phyloP scores from a whole-genome alignment of 2,797 vertebrate genomes.

The Gambelia wislizenii region DNA sequence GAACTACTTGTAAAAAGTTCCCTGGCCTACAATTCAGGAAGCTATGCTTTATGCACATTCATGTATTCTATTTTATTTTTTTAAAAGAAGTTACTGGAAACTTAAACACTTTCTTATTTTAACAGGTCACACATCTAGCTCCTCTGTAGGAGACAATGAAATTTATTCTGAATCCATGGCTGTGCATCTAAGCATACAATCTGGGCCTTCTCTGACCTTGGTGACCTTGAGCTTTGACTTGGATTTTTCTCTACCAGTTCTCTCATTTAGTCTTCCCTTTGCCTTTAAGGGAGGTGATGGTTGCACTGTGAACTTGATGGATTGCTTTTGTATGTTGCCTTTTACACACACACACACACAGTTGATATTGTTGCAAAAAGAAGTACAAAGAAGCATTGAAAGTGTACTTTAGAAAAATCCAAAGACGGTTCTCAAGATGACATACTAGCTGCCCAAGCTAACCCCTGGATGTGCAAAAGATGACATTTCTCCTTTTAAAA shows the following conservation, averaged over 20 bases:
- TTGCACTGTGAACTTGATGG: too few relatives aligned
- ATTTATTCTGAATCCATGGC: conserved; percentile 2
- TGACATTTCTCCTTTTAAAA: not conserved
- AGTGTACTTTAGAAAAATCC: not conserved
- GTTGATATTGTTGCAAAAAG: not conserved
- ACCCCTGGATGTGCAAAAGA: not conserved
- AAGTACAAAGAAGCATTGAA: not conserved
- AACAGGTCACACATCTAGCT: not conserved
- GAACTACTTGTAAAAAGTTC: not conserved
- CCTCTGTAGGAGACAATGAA: not conserved
- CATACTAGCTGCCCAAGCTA: not conserved
- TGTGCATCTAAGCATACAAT: not conserved
- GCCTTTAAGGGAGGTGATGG: not conserved
- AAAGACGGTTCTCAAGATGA: not conserved
- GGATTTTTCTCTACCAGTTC: not conserved
- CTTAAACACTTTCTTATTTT: not conserved
- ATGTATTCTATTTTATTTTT: too few relatives aligned
- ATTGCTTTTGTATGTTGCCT: not conserved
- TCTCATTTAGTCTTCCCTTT: conserved; percentile 12
- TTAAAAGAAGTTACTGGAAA: not conserved
- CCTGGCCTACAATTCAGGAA: not conserved
- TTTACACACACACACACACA: not conserved
- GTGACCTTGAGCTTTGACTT: not conserved
- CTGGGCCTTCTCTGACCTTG: not conserved
- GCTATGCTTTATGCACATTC: not conserved